Conservation (phyloP, 2,113 vertebrate species). For the Pogona vitticeps region DNA sequence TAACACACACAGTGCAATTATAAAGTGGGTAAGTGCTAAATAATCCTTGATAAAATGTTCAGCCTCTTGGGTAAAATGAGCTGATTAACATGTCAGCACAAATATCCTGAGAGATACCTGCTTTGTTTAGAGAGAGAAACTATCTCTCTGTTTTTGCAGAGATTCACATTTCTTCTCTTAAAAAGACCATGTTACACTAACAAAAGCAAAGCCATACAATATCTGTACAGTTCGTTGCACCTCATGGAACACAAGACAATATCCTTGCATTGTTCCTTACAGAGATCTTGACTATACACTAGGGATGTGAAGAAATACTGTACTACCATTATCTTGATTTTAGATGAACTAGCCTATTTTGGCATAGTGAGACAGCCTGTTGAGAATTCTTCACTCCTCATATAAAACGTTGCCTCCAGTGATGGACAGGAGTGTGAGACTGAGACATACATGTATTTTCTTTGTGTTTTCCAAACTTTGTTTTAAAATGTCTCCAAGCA, state of each 20-base stretch:
- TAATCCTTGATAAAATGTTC: constrained; percentile 22
- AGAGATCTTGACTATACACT: background rate
- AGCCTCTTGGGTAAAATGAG: constrained; percentile 7
- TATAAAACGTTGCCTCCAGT: no score
- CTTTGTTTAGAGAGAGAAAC: background rate
- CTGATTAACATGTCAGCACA: background rate
- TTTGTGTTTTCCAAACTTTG: no score
- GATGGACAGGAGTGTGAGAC: no score
- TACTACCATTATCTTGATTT: no score
- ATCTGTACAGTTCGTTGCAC: background rate
- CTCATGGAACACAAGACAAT: background rate
- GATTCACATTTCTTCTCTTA: background rate
- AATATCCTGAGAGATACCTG: background rate
- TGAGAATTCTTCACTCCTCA: no score
- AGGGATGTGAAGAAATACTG: no score
- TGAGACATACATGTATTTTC: no score
- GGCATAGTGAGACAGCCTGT: no score
- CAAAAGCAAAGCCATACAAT: background rate
- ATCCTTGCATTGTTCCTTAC: background rate
- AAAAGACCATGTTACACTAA: background rate
- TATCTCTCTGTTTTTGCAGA: background rate
- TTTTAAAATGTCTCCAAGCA: no score
- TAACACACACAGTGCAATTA: constrained; percentile 13
- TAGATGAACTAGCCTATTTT: no score
- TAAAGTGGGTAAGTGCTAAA: constrained; percentile 2